These are phyloP conservation scores for Mus caroli DNA, from an alignment of 2,797 vertebrate genomes.

Conservation along the genomic window DNA sequence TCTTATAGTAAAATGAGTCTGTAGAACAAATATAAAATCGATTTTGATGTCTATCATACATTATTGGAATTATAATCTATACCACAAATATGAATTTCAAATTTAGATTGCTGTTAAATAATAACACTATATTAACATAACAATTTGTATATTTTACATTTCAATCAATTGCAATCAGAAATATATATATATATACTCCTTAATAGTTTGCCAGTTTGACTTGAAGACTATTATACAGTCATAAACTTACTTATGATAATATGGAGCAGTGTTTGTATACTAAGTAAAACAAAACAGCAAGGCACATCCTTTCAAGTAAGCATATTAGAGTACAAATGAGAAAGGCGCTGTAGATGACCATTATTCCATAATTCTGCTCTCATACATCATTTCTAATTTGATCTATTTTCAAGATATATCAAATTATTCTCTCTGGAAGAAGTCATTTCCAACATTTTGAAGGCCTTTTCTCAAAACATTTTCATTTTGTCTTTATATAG, in stretches of 20 bases:
- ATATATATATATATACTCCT: not conserved
- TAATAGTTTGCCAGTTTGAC: not conserved
- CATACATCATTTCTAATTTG: slow-evolving; percentile 6
- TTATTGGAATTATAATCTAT: not conserved
- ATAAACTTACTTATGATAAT: not conserved
- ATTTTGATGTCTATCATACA: not conserved
- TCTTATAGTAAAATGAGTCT: slow-evolving; percentile 4
- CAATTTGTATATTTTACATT: not conserved
- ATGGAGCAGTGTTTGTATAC: not conserved
- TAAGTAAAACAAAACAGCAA: slow-evolving; percentile 27
- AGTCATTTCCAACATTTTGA: not conserved
- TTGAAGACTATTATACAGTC: slow-evolving; percentile 15
- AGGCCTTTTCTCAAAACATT: not conserved
- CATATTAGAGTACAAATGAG: not conserved
- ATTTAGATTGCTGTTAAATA: not conserved
- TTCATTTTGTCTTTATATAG: not conserved
- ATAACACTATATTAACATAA: not conserved
- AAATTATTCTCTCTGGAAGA: not conserved
- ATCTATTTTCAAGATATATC: slow-evolving; percentile 5
- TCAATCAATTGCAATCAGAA: not conserved
- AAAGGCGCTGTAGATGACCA: not conserved
- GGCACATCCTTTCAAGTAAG: not conserved
- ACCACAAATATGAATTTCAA: not conserved
- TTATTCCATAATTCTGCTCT: not conserved
- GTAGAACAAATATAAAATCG: not conserved